Conservation (phyloP, 2,888 invertebrate genomes). For the Adelphocoris suturalis region DNA sequence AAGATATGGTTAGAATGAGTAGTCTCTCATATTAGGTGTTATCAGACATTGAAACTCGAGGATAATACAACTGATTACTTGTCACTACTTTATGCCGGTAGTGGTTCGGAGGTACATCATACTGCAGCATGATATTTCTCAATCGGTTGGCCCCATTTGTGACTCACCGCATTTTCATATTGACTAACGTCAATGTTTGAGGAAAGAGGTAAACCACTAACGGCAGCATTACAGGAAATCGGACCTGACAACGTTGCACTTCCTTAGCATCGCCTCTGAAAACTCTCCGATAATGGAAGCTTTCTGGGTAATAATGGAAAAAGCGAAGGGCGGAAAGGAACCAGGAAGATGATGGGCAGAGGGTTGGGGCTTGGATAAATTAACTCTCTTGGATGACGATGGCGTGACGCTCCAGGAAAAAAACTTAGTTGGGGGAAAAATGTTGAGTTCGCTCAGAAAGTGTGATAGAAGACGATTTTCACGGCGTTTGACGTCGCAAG, state of each 20-base stretch:
- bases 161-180: too few species aligned
- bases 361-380: neutral
- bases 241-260: slow-evolving; percentile 47
- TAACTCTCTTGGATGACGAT: slow-evolving; percentile 26
- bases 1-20: too few species aligned
- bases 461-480: slow-evolving; percentile 55
- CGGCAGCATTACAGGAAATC: neutral
- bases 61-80: too few species aligned
- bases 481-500: slow-evolving; percentile 52
- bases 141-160: too few species aligned
- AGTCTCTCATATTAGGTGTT: too few species aligned
- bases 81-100: too few species aligned
- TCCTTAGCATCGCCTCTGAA: neutral
- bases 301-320: slow-evolving; percentile 53
- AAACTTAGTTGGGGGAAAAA: neutral
- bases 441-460: neutral
- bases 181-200: too few species aligned
- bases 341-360: neutral
- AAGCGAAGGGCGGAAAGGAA: neutral
- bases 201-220: too few species aligned
- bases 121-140: too few species aligned
- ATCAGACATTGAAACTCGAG: too few species aligned
- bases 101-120: too few species aligned
- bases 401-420: neutral
- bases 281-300: slow-evolving; percentile 60